A percentile compares a stretch with the other conserved stretches of the same genome.
Conservation (phyloP, 2,888 invertebrate species). For the Noctua fimbriata region DNA sequence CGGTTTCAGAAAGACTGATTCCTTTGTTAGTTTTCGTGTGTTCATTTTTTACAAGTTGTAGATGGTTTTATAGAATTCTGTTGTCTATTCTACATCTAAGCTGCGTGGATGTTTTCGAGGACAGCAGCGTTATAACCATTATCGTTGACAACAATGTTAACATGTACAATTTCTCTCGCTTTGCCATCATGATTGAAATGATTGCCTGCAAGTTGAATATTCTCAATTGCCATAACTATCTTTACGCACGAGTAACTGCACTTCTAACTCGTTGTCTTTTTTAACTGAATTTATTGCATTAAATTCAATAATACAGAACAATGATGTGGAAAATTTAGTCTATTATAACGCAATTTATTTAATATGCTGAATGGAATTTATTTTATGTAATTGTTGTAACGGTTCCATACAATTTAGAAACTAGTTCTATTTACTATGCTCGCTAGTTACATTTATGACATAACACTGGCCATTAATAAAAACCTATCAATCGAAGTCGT, state of each 20-base stretch:
- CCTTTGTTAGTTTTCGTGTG: not conserved
- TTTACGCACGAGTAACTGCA: constrained; percentile 43
- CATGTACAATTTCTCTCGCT: constrained; percentile 22
- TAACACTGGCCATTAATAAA: constrained; percentile 36
- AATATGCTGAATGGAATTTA: not conserved
- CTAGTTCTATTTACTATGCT: constrained; percentile 39
- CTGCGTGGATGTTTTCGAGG: not conserved
- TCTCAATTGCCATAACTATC: constrained; percentile 22
- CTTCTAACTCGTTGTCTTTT: constrained; percentile 2
- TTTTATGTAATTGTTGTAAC: constrained; percentile 25
- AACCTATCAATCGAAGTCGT: constrained; percentile 38
- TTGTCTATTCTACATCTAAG: not conserved
- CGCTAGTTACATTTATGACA: constrained; percentile 39
- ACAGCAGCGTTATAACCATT: constrained; percentile 1
- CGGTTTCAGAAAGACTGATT: not conserved
- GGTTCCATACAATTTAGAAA: constrained; percentile 45
- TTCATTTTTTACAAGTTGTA: not conserved
- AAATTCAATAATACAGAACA: constrained; percentile 39
- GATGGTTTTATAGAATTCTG: not conserved
- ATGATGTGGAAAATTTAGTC: constrained; percentile 24
- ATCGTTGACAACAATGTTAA: constrained; percentile 3
- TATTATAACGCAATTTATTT: constrained; percentile 13
- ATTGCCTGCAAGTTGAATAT: constrained; percentile 23
- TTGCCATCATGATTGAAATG: not conserved
- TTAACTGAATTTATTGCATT: not conserved